Conservation (phyloP, 2,888 invertebrate genomes). For the Rhagonycha lutea region DNA sequence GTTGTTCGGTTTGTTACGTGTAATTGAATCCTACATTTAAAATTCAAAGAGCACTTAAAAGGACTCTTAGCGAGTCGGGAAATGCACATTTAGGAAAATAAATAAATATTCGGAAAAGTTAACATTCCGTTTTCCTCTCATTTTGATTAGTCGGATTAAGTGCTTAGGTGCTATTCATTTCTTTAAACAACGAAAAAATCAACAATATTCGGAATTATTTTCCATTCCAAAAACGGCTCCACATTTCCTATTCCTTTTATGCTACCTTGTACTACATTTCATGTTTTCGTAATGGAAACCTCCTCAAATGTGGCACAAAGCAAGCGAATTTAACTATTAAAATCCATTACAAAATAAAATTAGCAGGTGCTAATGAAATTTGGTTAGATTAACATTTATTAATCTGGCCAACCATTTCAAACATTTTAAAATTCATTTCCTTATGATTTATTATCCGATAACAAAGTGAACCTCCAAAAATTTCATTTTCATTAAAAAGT, state of each 20-base stretch:
- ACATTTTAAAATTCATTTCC: not conserved
- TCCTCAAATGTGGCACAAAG: not conserved
- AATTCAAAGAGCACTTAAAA: not conserved
- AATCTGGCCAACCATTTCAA: not conserved
- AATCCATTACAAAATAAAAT: not conserved
- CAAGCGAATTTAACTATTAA: not conserved
- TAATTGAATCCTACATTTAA: not conserved
- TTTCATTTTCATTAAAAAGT: not conserved
- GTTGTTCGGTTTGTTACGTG: not conserved
- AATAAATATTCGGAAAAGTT: not conserved
- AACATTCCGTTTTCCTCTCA: not conserved
- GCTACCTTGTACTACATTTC: not conserved
- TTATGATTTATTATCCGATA: not conserved
- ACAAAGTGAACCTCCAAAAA: not conserved
- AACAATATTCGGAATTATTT: not conserved
- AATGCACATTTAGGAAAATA: not conserved
- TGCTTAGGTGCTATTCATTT: not conserved
- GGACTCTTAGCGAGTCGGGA: not conserved
- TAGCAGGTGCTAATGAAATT: not conserved
- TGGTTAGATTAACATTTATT: not conserved
- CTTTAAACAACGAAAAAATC: not conserved
- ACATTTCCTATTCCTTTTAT: not conserved
- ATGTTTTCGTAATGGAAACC: not conserved
- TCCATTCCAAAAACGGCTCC: not conserved
- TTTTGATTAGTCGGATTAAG: not conserved